Evolutionary conservation across 2,113 vertebrate species (phyloP).

Genomic region (Petroica traversi): DNA sequence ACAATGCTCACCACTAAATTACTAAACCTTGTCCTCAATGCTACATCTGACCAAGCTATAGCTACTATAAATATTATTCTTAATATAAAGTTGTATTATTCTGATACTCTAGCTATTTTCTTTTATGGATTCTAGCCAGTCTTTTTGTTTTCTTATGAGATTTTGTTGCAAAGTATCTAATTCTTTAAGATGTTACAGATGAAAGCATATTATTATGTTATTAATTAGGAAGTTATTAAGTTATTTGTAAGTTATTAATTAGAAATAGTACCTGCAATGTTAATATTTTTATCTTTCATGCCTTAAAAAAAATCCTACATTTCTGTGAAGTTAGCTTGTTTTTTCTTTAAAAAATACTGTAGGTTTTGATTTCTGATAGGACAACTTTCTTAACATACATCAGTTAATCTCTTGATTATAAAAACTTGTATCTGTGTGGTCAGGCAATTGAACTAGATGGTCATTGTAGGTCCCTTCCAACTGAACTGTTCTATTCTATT

Average conservation of each 20-base stretch:
- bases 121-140: background rate
- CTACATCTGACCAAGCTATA: background rate
- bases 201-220: too few species aligned
- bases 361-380: background rate
- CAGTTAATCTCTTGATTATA: background rate
- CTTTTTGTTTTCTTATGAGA: background rate
- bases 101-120: background rate
- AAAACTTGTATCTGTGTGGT: background rate
- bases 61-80: background rate
- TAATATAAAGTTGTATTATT: background rate
- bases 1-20: background rate
- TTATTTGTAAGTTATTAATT: too few species aligned
- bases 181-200: background rate
- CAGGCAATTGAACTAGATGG: background rate
- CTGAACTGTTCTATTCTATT: background rate
- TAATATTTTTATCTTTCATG: background rate
- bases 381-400: background rate
- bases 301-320: background rate
- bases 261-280: background rate
- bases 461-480: background rate
- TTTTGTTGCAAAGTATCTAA: background rate
- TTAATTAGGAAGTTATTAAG: background rate
- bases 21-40: background rate
- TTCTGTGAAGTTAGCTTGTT: background rate
- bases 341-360: background rate